Percentiles rank a stretch among this genome's conserved stretches.
phyloP scores from a whole-genome alignment of 2,797 vertebrate species.

The Kryptolebias ocellatus region DNA sequence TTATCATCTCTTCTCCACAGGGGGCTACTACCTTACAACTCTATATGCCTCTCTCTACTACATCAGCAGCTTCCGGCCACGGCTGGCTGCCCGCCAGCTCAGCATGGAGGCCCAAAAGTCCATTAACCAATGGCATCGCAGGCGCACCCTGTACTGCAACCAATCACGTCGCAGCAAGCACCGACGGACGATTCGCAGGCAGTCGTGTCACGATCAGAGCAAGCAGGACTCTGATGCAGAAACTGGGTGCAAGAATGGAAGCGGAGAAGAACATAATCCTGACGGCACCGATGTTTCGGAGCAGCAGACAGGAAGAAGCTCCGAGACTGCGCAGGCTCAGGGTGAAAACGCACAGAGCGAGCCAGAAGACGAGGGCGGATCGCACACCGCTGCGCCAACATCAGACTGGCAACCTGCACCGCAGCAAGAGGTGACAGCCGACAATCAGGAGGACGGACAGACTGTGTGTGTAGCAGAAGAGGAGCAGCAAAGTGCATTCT shows the following conservation, averaged over 20 bases:
- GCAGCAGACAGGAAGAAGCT: conserved; percentile 16
- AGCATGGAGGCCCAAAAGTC: conserved; percentile 87
- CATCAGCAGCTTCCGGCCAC: conserved; percentile 85
- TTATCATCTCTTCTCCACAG: conserved; percentile 59
- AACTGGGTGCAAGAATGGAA: conserved; percentile 11
- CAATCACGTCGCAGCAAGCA: conserved; percentile 61
- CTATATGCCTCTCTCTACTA: conserved; percentile 90
- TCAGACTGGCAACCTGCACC: not conserved
- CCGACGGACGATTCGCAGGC: conserved; percentile 71
- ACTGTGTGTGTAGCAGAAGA: not conserved
- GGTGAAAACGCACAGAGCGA: conserved; percentile 29
- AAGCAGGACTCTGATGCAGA: not conserved
- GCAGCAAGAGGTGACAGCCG: not conserved
- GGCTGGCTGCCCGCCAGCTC: conserved; percentile 80
- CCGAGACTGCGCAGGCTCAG: conserved; percentile 23
- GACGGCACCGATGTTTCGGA: not conserved
- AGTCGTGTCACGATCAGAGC: not conserved
- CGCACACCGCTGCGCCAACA: not conserved
- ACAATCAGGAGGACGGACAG: conserved; percentile 7
- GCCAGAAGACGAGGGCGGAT: not conserved
- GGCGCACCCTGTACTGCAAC: conserved; percentile 85
- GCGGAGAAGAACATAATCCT: not conserved
- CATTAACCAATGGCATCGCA: conserved; percentile 88
- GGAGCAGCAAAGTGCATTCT: not conserved
- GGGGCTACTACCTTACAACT: conserved; percentile 92